Conservation (phyloP, 2,113 vertebrate species). For the Myocastor coypus region DNA sequence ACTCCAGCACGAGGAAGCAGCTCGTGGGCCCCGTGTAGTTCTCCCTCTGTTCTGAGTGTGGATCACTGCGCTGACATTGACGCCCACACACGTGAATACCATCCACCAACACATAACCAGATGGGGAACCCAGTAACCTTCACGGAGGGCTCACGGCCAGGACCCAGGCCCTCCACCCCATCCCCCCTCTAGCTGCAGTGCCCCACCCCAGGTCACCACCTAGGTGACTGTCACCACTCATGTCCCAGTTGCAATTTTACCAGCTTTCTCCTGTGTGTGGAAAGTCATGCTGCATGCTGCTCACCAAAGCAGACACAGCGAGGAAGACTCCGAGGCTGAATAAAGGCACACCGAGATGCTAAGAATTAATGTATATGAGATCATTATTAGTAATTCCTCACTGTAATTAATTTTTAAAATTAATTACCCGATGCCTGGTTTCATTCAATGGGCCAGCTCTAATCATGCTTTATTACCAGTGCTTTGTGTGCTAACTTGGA, state of each 20-base stretch:
- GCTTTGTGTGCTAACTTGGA: not conserved
- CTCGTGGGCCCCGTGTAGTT: not conserved
- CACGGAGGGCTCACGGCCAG: not conserved
- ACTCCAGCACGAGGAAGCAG: not conserved
- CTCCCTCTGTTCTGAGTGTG: not conserved
- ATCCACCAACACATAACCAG: not conserved
- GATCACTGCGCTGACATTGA: not conserved
- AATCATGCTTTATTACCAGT: not conserved
- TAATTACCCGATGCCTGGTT: not conserved
- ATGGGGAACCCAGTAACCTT: not conserved
- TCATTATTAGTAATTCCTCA: not conserved
- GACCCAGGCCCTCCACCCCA: not conserved
- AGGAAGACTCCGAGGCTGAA: not conserved
- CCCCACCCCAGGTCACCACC: not conserved
- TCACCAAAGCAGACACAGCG: not conserved
- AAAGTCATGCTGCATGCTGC: not conserved
- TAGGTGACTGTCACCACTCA: not conserved
- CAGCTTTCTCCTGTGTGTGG: not conserved
- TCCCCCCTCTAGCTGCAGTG: not conserved
- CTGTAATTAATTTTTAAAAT: constrained; percentile 25
- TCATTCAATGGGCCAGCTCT: not conserved
- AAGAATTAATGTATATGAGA: not conserved
- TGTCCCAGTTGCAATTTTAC: not conserved
- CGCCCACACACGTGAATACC: not conserved
- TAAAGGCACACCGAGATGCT: not conserved